Evolutionary conservation across 2,797 vertebrate genomes (phyloP).

Genomic region (Atherinosoma microstoma): DNA sequence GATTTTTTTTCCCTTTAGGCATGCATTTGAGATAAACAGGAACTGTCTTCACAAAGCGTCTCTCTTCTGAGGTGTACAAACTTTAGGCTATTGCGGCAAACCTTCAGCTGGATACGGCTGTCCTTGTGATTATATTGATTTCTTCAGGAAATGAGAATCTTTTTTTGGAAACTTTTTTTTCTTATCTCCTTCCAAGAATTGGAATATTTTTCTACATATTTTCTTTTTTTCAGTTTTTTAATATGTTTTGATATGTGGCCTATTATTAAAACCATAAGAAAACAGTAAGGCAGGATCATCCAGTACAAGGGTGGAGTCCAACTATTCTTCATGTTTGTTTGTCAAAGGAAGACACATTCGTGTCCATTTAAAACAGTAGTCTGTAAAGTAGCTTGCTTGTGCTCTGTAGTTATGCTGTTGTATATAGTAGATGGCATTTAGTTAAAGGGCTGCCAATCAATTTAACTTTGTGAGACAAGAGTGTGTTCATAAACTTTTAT

Average conservation of each 20-base stretch:
- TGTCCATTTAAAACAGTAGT: constrained; percentile 17
- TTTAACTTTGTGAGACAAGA: not conserved
- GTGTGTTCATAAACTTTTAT: constrained; percentile 10
- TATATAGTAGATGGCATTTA: not conserved
- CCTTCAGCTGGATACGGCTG: not conserved
- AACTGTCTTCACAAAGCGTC: constrained; percentile 12
- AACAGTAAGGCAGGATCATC: constrained; percentile 19
- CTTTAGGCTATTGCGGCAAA: not conserved
- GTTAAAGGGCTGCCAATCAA: constrained; percentile 6
- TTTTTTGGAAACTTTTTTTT: not conserved
- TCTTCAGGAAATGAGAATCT: not conserved
- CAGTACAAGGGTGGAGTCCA: constrained; percentile 57
- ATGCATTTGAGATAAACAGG: constrained; percentile 30
- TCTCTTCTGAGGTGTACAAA: not conserved
- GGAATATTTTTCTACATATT: too few species aligned
- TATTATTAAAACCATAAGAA: constrained; percentile 3
- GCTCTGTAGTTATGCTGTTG: constrained; percentile 8
- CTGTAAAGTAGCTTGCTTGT: not conserved
- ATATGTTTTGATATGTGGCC: not conserved
- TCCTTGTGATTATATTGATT: not conserved
- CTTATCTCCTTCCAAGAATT: not conserved
- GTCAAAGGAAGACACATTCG: constrained; percentile 54
- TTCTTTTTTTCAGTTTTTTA: too few species aligned
- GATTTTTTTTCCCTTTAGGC: constrained; percentile 11
- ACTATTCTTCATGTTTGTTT: constrained; percentile 63